phyloP scores from a whole-genome alignment of 2,797 vertebrate species.

The Xiphophorus birchmanni region DNA sequence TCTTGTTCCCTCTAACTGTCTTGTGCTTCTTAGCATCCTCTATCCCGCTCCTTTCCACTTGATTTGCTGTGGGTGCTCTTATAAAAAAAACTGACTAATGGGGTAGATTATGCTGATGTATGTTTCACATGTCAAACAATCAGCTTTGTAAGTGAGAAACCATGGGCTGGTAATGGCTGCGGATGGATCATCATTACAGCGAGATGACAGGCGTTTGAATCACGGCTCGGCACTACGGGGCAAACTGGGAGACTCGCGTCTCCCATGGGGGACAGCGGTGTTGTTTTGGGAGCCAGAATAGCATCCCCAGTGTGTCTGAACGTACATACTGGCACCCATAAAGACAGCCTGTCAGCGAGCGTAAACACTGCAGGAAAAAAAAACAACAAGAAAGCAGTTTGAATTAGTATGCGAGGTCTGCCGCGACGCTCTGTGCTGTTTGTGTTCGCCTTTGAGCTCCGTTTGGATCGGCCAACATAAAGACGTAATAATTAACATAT shows the following conservation, averaged over 20 bases:
- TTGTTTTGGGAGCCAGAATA: constrained; percentile 45
- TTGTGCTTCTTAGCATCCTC: background rate
- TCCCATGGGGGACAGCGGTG: constrained; percentile 24
- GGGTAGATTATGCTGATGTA: constrained; percentile 66
- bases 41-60: background rate
- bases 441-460: constrained; percentile 38
- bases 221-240: constrained; percentile 30
- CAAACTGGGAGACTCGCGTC: constrained; percentile 41
- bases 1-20: background rate
- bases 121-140: constrained; percentile 73
- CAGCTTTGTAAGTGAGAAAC: constrained; percentile 66
- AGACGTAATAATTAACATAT: constrained; percentile 43
- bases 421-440: constrained; percentile 10
- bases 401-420: constrained; percentile 15
- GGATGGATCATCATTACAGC: constrained; percentile 75
- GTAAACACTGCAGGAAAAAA: constrained; percentile 13
- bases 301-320: constrained; percentile 22
- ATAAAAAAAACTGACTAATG: constrained; percentile 62
- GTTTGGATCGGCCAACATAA: constrained; percentile 30
- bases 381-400: constrained; percentile 11
- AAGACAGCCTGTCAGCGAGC: constrained; percentile 32
- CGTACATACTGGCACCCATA: constrained; percentile 22
- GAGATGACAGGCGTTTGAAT: constrained; percentile 67
- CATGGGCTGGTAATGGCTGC: constrained; percentile 59
- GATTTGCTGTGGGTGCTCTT: constrained; percentile 33